Evolutionary conservation across 2,888 invertebrate species (phyloP), one percentile per base, ranked within the genome.

Genomic region (Lobophora halterata): DNA sequence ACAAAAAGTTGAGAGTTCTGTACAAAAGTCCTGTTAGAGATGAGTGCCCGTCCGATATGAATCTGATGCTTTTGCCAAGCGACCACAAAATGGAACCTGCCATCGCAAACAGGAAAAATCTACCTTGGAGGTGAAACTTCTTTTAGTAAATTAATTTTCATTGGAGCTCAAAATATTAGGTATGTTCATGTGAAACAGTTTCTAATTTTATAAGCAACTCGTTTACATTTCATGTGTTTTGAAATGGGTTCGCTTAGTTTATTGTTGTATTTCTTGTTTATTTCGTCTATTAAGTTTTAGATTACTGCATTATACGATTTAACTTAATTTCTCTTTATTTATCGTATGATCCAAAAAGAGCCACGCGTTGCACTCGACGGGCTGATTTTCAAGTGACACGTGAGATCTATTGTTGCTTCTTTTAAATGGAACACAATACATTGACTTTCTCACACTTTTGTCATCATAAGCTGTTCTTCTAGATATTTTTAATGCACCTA

Each of bases 1-100:
- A 76, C 21, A 64, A 65, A 30, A 62, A 54, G 42, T 34, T 79
- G 33, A 55, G 51, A 44, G 28, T 70, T 11, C 42, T 79, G 13
- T 72, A 56, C 45, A 47, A 52, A 39, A 71, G 61, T 43, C 64
- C 71, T 12, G 41, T 42, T 5, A 50, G 27, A 30, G 55, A 58
- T 2, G 55, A 63, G 8, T 42, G 28, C 17, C 40, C 58, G n/a
- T 71, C 45, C 20, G n/a, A 38, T 5, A 30, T 49, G 34, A 38
- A 43, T 12, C 20, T 52, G 23, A 21, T 38, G 7, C 13, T 28
- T 11, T 31, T 46, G 10, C 29, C 42, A 21, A n/a, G 13, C 8
- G 26, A 34, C 5, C 35, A 6, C 24, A 25, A 21, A 9, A 25
- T 5, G 4, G 16, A 38, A 11, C n/a, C n/a, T n/a, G 5, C 13